These are phyloP conservation scores for Drosophila lutescens DNA, from an alignment of 2,888 invertebrate genomes.

Conservation along the genomic window DNA sequence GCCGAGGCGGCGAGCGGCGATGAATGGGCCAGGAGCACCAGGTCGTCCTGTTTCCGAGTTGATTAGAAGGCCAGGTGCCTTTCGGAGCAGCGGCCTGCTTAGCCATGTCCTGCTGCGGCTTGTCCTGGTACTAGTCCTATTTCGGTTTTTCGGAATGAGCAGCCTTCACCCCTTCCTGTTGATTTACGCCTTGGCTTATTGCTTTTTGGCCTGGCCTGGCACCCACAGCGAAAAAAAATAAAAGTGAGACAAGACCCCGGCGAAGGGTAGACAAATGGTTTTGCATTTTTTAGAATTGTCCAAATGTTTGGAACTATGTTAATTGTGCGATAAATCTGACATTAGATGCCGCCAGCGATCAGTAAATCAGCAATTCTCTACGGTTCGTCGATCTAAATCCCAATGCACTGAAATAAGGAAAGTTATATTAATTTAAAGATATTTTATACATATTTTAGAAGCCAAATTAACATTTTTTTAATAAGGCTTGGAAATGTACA, in stretches of 20 bases:
- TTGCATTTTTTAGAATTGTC: slow-evolving; percentile 61
- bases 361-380: slow-evolving; percentile 75
- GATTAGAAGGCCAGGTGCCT: slow-evolving; percentile 44
- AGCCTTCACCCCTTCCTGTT: slow-evolving; percentile 45
- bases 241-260: neutral
- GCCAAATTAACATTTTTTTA: no score
- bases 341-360: slow-evolving; percentile 51
- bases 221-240: slow-evolving; percentile 25
- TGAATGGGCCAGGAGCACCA: slow-evolving; percentile 42
- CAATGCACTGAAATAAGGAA: neutral
- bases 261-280: slow-evolving; percentile 58
- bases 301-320: slow-evolving; percentile 65
- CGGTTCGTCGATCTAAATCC: slow-evolving; percentile 40
- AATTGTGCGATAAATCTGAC: slow-evolving; percentile 70
- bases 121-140: slow-evolving; percentile 54
- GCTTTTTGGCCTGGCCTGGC: slow-evolving; percentile 61
- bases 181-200: slow-evolving; percentile 75
- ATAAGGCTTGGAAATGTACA: no score
- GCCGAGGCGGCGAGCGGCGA: slow-evolving; percentile 40
- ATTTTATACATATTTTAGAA: no score
- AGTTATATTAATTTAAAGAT: no score
- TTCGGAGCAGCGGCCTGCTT: slow-evolving; percentile 28
- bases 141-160: neutral
- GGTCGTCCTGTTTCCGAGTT: slow-evolving; percentile 30
- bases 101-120: slow-evolving; percentile 58